Base-by-base conservation (phyloP, 1,140 invertebrate species). In the Doryteuthis pealeii region DNA sequence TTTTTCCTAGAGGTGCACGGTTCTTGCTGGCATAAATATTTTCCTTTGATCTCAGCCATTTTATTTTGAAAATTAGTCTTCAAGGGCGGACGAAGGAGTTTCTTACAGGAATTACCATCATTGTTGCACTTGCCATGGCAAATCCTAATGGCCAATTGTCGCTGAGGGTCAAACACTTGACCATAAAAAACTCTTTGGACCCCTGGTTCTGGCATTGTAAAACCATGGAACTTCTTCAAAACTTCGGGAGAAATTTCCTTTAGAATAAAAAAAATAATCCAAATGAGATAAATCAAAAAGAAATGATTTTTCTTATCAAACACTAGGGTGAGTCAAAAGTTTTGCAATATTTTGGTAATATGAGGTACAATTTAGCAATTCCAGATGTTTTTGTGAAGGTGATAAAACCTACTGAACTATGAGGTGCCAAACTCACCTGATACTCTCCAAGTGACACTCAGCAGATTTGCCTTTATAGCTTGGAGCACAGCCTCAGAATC, bases 161-260 rank as follows among this genome's bases (percentile, higher is more conserved):
- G 74, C 35, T 87, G 84, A 32, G 87, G 86, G 43, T 88, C 87
- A 71, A 78, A 75, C 18, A 87, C 84, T 77, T 79, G 87, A 26
- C 86, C 87, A 79, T 88, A 87, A 66, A 87, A 87, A 1, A 88
- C 79, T 33, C 82, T 77, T 76, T 77, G 84, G 70, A 83, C 75
- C 26, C 86, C 86, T 75, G 85, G 83, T 77, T 84, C 85, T 31
- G 87, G 87, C 22, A 77, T 69, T 32, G 81, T 75, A 33, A 82
- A 83, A 8, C 80, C 83, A 32, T 84, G 77, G 74, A 88, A 88
- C 65, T 80, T 76, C 35, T 82, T 76, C n/a, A 88, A 81, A 10
- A 85, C 79, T 26, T 83, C 83, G 69, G 87, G 82, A 70, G 83
- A 84, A 74, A 80, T 77, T 68, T 40, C 35, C 35, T 40, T 40